Percentiles rank a stretch among this genome's conserved stretches.
Conservation (phyloP, 1,140 invertebrate genomes). For the Drusus annulatus region DNA sequence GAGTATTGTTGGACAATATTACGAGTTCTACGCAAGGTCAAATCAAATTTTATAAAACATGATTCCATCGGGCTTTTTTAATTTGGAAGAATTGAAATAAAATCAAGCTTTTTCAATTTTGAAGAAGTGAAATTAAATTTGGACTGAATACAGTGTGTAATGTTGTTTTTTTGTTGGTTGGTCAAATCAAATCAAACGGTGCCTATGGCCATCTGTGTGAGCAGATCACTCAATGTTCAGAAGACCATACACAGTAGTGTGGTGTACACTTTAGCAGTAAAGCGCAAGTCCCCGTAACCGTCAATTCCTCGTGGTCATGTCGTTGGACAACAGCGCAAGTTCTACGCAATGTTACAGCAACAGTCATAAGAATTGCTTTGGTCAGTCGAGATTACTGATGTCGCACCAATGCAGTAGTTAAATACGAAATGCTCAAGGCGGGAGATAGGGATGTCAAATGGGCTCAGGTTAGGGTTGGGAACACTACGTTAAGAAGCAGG, state of each 20-base stretch:
- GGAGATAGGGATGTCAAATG: not conserved
- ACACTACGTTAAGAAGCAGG: slow-evolving; percentile 11
- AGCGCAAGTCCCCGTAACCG: slow-evolving; percentile 76
- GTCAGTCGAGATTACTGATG: not conserved
- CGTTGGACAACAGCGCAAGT: slow-evolving; percentile 78
- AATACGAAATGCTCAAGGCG: not conserved
- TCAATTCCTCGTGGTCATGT: slow-evolving; percentile 93
- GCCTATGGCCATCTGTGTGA: not conserved
- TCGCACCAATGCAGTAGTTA: not conserved
- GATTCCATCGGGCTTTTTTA: not conserved
- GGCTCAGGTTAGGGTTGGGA: not conserved
- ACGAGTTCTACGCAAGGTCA: slow-evolving; percentile 55
- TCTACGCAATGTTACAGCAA: slow-evolving; percentile 32
- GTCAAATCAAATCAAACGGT: not conserved
- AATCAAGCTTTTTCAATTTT: not conserved
- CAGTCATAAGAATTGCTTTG: not conserved
- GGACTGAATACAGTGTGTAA: not conserved
- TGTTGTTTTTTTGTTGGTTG: not conserved
- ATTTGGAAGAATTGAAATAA: not conserved
- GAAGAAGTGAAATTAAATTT: not conserved
- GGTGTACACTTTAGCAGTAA: not conserved
- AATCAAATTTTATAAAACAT: slow-evolving; percentile 27
- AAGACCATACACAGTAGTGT: too few relatives aligned
- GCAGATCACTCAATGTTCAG: not conserved
- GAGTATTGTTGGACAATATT: slow-evolving; percentile 85